A percentile compares a stretch with the other conserved stretches of the same genome.
These are phyloP conservation scores for Catharus ustulatus DNA, from an alignment of 2,797 vertebrate species.

Conservation along the genomic window DNA sequence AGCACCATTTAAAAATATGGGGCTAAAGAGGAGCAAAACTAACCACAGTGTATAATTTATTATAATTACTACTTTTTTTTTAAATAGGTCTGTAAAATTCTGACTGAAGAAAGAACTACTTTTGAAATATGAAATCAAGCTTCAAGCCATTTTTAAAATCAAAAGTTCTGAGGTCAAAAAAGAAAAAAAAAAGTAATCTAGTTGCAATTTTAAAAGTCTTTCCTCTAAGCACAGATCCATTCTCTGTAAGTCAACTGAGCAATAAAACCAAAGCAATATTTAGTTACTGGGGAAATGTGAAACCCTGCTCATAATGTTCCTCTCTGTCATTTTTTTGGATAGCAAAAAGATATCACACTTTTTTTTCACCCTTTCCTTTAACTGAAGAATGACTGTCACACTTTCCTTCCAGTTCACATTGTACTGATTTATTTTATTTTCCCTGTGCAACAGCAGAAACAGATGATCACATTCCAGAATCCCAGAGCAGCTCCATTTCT, in stretches of 20 bases:
- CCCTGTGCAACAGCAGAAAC: neutral
- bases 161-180: neutral
- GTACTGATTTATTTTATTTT: neutral
- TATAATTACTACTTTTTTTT: neutral
- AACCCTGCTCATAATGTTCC: neutral
- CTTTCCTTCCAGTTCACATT: neutral
- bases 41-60: neutral
- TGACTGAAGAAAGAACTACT: neutral
- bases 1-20: neutral
- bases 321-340: neutral
- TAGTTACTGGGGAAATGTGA: slow-evolving; percentile 54
- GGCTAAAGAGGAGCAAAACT: neutral
- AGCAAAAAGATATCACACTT: neutral
- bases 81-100: neutral
- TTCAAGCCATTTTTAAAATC: slow-evolving; percentile 3
- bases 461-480: neutral
- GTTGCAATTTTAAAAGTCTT: slow-evolving; percentile 38
- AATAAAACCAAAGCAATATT: slow-evolving; percentile 61
- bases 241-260: slow-evolving; percentile 38
- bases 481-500: neutral
- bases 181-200: neutral
- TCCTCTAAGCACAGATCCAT: slow-evolving; percentile 45
- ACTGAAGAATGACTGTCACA: neutral
- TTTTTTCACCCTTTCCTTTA: neutral
- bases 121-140: neutral